Evolutionary conservation across 2,888 invertebrate genomes (phyloP).

Genomic region (Lasioglossum marginatum): DNA sequence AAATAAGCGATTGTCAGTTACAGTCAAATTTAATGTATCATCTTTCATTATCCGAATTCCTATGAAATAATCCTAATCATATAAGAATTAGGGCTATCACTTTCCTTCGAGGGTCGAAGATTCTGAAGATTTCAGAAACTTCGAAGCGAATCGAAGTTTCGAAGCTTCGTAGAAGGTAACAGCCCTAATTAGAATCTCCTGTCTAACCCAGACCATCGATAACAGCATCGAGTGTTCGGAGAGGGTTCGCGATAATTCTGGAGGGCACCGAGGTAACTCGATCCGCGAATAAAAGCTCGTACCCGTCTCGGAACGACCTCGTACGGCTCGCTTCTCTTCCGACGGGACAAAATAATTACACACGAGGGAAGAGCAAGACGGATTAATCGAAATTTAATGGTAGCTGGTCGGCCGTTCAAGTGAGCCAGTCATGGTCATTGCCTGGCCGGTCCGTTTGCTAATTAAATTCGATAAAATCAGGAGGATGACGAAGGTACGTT

Average conservation of each 20-base stretch:
- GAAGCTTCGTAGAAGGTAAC: no score
- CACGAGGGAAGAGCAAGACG: conserved; percentile 47
- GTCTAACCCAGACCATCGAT: not conserved
- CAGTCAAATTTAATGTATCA: no score
- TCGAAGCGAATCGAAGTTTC: no score
- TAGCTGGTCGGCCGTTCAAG: conserved; percentile 27
- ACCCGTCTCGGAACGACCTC: not conserved
- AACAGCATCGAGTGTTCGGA: not conserved
- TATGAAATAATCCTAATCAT: no score
- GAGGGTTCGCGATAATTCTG: not conserved
- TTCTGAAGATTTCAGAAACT: no score
- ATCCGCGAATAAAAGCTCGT: conserved; percentile 7
- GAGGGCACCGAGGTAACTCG: not conserved
- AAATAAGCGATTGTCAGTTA: no score
- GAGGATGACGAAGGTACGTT: conserved; percentile 55
- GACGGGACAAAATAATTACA: conserved; percentile 52
- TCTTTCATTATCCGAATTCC: no score
- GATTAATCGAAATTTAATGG: conserved; percentile 61
- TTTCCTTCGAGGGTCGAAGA: no score
- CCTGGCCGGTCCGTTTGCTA: conserved; percentile 74
- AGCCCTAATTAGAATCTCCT: not conserved
- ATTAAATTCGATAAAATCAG: conserved; percentile 79
- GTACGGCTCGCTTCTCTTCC: conserved; percentile 25
- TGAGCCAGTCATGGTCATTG: conserved; percentile 62
- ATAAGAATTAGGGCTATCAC: no score